Conservation (phyloP, 2,113 vertebrate species). For the Andinoacara biseriatus region DNA sequence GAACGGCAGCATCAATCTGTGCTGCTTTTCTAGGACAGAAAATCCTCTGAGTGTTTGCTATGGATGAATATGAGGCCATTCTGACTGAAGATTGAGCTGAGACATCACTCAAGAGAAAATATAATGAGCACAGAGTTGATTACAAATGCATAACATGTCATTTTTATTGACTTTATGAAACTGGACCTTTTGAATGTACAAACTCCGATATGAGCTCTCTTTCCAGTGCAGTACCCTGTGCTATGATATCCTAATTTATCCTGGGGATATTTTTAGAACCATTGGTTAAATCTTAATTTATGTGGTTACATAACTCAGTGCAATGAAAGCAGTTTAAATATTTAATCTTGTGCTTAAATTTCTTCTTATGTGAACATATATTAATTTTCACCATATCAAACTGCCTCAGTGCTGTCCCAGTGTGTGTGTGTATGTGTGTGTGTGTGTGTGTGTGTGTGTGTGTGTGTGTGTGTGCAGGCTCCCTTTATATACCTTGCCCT, state of each 20-base stretch:
- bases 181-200: no score
- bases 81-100: conserved; percentile 1
- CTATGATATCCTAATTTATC: not conserved
- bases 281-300: not conserved
- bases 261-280: not conserved
- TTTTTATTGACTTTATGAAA: not conserved
- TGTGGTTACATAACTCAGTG: not conserved
- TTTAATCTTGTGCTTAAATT: not conserved
- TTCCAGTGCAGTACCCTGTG: not conserved
- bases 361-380: not conserved
- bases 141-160: not conserved
- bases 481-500: conserved; percentile 7
- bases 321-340: not conserved
- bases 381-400: not conserved
- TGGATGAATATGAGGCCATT: not conserved
- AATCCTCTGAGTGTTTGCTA: conserved; percentile 3
- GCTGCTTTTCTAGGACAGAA: conserved; percentile 41
- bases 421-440: not conserved
- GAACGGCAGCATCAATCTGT: not conserved
- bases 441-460: not conserved
- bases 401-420: not conserved
- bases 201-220: no score
- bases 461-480: not conserved
- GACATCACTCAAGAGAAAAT: not conserved
- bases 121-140: not conserved